Percentiles rank a stretch among this genome's conserved stretches.
Conservation (phyloP, 2,797 vertebrate genomes). For the Anas acuta region DNA sequence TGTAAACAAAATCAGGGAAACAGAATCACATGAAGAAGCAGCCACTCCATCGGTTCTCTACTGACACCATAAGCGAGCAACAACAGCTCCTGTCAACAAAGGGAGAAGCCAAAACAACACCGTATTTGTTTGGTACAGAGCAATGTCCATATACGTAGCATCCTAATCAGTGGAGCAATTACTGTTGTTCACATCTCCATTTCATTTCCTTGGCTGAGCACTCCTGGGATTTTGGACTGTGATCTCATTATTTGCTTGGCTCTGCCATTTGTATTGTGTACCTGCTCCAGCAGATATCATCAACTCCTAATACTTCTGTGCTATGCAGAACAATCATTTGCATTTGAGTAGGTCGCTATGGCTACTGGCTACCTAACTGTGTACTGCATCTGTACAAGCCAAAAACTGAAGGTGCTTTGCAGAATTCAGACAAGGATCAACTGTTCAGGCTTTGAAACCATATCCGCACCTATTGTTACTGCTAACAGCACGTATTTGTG, state of each 20-base stretch:
- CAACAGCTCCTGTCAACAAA: neutral
- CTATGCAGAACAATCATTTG: constrained; percentile 46
- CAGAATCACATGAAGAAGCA: neutral
- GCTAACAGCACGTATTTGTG: neutral
- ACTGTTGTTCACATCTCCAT: neutral
- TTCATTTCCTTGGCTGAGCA: constrained; percentile 27
- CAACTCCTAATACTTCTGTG: constrained; percentile 9
- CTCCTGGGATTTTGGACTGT: constrained; percentile 24
- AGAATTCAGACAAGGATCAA: constrained; percentile 51
- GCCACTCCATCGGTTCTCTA: neutral
- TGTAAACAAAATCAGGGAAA: neutral
- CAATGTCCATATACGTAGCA: neutral
- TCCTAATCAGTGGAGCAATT: neutral
- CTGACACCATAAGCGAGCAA: neutral
- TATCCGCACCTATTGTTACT: neutral
- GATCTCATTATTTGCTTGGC: neutral
- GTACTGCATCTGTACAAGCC: constrained; percentile 26
- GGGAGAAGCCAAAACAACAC: neutral
- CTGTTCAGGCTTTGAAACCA: constrained; percentile 3
- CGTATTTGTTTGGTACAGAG: neutral
- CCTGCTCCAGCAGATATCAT: constrained; percentile 36
- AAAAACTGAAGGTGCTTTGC: constrained; percentile 30
- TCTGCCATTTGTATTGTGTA: constrained; percentile 7
- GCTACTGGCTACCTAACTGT: constrained; percentile 43
- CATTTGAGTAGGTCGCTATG: constrained; percentile 56